These are phyloP conservation scores for Papilio glaucus DNA, from an alignment of 1,140 invertebrate species.

Conservation along the genomic window DNA sequence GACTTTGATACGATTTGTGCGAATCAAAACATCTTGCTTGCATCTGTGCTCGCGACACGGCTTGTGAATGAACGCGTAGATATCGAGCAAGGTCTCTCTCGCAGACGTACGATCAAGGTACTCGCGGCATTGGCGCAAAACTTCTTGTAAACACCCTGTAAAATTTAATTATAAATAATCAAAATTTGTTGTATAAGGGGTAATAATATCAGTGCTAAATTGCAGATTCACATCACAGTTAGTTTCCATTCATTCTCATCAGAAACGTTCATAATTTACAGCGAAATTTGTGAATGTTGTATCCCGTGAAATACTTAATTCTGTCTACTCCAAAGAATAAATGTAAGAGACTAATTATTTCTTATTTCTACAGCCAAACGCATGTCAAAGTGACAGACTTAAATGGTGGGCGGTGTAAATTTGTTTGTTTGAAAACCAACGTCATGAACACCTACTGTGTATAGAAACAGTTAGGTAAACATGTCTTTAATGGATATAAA, in stretches of 20 bases:
- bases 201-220: neutral
- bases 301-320: no score
- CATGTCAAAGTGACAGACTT: neutral
- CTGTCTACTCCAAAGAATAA: no score
- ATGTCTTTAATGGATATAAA: neutral
- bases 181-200: neutral
- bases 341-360: conserved; percentile 4
- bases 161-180: conserved; percentile 18
- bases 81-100: conserved; percentile 7
- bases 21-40: conserved; percentile 31
- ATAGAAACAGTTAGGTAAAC: neutral
- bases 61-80: conserved; percentile 27
- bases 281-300: no score
- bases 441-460: neutral
- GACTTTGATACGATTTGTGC: conserved; percentile 28
- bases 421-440: conserved; percentile 1
- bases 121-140: conserved; percentile 9
- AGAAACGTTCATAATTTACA: no score
- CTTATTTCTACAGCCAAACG: neutral
- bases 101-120: conserved; percentile 19
- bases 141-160: neutral
- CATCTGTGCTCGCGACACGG: neutral
- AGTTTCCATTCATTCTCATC: no score
- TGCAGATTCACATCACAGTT: no score
- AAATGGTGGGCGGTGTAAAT: neutral